Conservation (phyloP, 2,113 vertebrate genomes). For the Crocuta crocuta region DNA sequence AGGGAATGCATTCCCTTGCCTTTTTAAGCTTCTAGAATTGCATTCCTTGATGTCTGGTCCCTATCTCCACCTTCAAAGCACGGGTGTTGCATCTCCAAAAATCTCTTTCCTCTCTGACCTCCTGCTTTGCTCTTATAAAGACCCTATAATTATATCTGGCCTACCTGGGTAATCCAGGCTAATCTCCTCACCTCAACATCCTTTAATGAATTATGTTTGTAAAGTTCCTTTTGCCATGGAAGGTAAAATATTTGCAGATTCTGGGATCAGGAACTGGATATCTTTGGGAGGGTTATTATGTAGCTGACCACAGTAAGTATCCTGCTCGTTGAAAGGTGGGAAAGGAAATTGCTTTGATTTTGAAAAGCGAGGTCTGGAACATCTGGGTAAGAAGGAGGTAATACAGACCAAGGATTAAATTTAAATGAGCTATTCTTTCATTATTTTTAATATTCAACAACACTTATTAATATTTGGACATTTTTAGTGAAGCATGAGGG, state of each 20-base stretch:
- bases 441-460: neutral
- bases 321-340: neutral
- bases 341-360: neutral
- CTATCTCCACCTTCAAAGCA: neutral
- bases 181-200: neutral
- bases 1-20: neutral
- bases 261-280: neutral
- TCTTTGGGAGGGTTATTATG: neutral
- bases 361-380: neutral
- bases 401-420: neutral
- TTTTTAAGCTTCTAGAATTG: neutral
- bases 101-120: neutral
- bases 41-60: neutral
- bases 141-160: neutral
- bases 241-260: accelerated
- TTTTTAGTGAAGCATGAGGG: neutral
- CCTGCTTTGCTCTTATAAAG: neutral
- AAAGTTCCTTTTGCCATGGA: neutral
- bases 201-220: neutral
- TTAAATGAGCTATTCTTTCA: neutral
- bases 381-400: neutral
- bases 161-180: neutral
- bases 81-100: neutral
- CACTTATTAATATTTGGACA: neutral
- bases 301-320: neutral